These are phyloP conservation scores for Arctocebus calabarensis DNA, from an alignment of 2,797 vertebrate genomes.

Conservation along the genomic window DNA sequence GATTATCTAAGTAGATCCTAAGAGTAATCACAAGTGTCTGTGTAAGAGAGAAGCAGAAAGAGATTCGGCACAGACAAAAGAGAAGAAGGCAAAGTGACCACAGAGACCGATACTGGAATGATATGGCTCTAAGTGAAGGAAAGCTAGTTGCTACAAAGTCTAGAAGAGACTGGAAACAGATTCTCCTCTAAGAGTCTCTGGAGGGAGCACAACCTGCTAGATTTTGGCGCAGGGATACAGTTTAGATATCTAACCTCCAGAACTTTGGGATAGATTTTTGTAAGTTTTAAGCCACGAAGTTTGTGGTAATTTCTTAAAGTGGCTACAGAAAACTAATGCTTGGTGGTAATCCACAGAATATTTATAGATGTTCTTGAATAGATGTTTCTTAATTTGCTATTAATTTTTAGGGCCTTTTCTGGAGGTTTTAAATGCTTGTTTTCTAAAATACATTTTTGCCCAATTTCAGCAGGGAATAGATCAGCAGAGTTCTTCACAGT, in stretches of 20 bases:
- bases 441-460: not conserved
- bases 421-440: not conserved
- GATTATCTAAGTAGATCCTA: not conserved
- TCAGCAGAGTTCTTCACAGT: not conserved
- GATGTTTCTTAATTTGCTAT: not conserved
- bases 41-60: not conserved
- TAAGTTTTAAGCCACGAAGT: not conserved
- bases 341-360: not conserved
- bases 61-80: not conserved
- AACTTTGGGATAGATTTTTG: not conserved
- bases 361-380: not conserved
- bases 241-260: not conserved
- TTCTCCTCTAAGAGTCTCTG: not conserved
- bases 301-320: not conserved
- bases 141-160: not conserved
- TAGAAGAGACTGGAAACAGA: not conserved
- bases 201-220: not conserved
- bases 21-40: not conserved
- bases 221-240: not conserved
- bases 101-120: not conserved
- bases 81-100: not conserved
- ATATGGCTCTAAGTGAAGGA: not conserved
- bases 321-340: not conserved
- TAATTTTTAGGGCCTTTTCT: not conserved
- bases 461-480: not conserved